Conservation (phyloP, 1,140 invertebrate species). For the Drosophila ogumai region DNA sequence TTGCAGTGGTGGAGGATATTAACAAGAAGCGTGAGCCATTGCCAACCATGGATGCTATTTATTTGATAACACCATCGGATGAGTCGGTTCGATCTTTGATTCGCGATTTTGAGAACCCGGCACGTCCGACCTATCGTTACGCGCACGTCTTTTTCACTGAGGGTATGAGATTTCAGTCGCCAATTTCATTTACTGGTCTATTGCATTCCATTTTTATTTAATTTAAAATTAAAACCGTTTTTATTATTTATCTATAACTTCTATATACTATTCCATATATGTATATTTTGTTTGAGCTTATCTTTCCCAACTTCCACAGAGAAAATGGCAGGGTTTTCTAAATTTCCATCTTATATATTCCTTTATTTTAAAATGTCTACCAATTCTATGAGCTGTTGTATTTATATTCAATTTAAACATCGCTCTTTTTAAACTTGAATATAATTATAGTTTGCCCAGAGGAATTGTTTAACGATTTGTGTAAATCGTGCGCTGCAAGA, state of each 20-base stretch:
- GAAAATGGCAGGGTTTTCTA: background rate
- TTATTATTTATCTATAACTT: background rate
- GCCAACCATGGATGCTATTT: constrained; percentile 98
- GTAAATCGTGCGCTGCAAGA: constrained; percentile 96
- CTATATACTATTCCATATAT: background rate
- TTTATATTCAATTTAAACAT: constrained; percentile 16
- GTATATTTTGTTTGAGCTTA: background rate
- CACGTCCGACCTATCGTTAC: constrained; percentile 94
- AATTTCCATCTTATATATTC: background rate
- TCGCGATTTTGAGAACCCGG: constrained; percentile 96
- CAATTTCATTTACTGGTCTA: background rate
- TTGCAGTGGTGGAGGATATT: constrained; percentile 96
- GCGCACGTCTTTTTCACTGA: constrained; percentile 99
- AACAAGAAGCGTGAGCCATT: constrained; percentile 98
- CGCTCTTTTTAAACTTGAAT: constrained; percentile 9
- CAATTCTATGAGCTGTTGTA: constrained; percentile 5
- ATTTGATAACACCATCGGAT: constrained; percentile 98
- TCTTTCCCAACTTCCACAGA: background rate
- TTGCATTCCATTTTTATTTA: background rate
- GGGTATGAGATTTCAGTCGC: constrained; percentile 70
- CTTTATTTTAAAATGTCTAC: background rate
- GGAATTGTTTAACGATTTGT: constrained; percentile 97
- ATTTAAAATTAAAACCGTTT: background rate
- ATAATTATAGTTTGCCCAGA: constrained; percentile 89
- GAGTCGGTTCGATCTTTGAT: constrained; percentile 96